Evolutionary conservation across 2,797 vertebrate species (phyloP), one percentile per base, ranked within the genome.

Genomic region (Rhynchonycteris naso): DNA sequence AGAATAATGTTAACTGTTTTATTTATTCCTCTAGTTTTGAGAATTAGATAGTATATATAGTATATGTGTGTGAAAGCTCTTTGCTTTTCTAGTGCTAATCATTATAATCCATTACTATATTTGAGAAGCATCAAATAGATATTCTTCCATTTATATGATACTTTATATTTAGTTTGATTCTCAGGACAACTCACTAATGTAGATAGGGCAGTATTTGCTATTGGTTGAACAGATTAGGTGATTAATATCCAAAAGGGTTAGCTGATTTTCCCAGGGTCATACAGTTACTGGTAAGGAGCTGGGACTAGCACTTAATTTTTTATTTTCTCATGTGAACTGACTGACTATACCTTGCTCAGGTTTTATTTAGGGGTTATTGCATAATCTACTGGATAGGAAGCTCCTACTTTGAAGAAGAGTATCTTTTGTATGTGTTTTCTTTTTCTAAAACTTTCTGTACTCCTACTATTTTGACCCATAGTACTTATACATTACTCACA

Each of bases 191-290:
- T 80, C 30, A 54, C 6, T 88, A 87, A 72, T 63, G 13, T 91
- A 79, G 50, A 54, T 56, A 56, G 74, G 79, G 24, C n/a, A 82
- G 24, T 78, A 15, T 69, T 81, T 92, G 16, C 11, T 65, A 15
- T 82, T 94, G 92, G 50, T 81, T 83, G 61, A 95, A 68, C 33
- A 87, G 21, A n/a, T 66, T 47, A 91, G 4, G 66, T 75, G 26
- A 50, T 59, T 54, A 52, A 81, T 74, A 79, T 11, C 24, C 38
- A 88, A 61, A 61, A 75, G 56, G 47, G 16, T 52, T 72, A 79
- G 80, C n/a, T 63, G 35, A 76, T 68, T 92, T 92, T 88, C 2
- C 14, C 14, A 72, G 35, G 24, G 38, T 75, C 35, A 1, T 22
- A 26, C 3, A 78, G 50, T 88, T 79, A 63, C 35, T 88, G 16